phyloP scores from a whole-genome alignment of 2,797 vertebrate genomes.

The Alectoris magna region DNA sequence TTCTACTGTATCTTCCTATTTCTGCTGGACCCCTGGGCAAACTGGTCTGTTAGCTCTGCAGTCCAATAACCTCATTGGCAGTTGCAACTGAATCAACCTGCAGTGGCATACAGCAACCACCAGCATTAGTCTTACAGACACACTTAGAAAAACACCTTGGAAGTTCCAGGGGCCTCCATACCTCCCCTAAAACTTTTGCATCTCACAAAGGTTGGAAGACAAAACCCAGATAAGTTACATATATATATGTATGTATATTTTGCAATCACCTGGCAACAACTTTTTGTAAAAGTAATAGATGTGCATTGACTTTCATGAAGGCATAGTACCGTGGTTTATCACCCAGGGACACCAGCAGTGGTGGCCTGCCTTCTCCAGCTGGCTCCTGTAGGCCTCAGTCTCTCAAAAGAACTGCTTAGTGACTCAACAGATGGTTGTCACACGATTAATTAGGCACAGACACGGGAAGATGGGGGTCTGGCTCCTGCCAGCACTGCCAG shows the following conservation, averaged over 20 bases:
- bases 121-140: not conserved
- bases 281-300: not conserved
- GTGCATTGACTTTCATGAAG: not conserved
- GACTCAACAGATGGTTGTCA: not conserved
- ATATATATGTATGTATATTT: not conserved
- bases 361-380: not conserved
- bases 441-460: not conserved
- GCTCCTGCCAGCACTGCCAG: conserved; percentile 14
- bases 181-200: not conserved
- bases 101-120: fast-evolving
- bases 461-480: not conserved
- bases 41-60: not conserved
- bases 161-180: not conserved
- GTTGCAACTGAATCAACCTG: not conserved
- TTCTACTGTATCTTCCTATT: not conserved
- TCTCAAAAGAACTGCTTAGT: not conserved
- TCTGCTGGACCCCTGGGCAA: not conserved
- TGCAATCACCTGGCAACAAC: not conserved
- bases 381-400: not conserved
- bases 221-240: not conserved
- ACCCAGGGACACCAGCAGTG: not conserved
- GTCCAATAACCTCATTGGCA: not conserved
- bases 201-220: not conserved
- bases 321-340: not conserved
- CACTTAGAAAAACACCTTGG: not conserved